Evolutionary conservation across 2,113 vertebrate species (phyloP), one percentile per base, ranked within the genome.

Genomic region (Corvus cornix): DNA sequence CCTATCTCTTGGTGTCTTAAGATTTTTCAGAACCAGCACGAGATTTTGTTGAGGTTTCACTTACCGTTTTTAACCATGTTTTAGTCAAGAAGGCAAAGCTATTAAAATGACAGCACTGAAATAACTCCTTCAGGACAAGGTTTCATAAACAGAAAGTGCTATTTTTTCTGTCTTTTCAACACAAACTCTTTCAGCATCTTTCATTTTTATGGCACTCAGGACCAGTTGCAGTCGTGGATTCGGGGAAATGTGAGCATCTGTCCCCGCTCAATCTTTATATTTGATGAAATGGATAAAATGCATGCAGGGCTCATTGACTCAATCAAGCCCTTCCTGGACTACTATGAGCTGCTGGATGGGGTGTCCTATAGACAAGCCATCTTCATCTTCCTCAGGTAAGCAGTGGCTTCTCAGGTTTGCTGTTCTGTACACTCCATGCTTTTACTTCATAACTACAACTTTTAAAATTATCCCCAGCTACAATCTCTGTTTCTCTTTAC

Each of bases 241-340:
- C 98, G 97, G 66, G 99, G 99, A 39, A 99, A 99, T 1, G 98
- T 99, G 83, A 98, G 96, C 16, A 89, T 94, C 87, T 99, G 99
- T 19, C 96, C 98, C 0, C 98, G 98, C 10, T 99, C 99, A 7
- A 95, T 99, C 96, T 99, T 99, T 96, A 98, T 99, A 82, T 99
- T 99, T 62, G 99, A 99, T 11, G 99, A 99, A 87, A 99, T 99
- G 99, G 99, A 99, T 89, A 99, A 99, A 97, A 99, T 99, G 98
- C 98, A 98, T 0, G 98, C 99, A 0, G 99, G 99, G 20, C 97
- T 99, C 92, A 99, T 99, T 4, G 99, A 99, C 46, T 97, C 99
- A 72, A 99, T 99, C 87, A 99, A 99, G 62, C 99, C 99, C 0
- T 99, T 98, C 95, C 96, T 99, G 81, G 99, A 99, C 86, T 99